phyloP scores from a whole-genome alignment of 2,113 vertebrate genomes.

The Trichechus manatus region DNA sequence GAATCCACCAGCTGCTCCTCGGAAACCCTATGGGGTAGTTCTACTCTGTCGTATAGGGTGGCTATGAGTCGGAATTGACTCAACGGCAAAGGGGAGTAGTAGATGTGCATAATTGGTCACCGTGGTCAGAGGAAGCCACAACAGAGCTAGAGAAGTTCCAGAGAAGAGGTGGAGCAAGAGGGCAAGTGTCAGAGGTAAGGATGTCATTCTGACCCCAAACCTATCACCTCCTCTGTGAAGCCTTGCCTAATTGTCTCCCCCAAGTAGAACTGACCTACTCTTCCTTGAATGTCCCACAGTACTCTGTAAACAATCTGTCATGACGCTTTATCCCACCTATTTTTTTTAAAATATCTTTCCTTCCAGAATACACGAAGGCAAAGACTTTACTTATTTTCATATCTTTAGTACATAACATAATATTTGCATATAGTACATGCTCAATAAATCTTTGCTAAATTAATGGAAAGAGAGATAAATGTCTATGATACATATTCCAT shows the following conservation, averaged over 20 bases:
- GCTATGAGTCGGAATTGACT: too few relatives aligned
- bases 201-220: neutral
- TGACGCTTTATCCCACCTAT: neutral
- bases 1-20: too few relatives aligned
- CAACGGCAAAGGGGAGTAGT: too few relatives aligned
- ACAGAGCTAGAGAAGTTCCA: neutral
- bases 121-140: neutral
- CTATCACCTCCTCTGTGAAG: neutral
- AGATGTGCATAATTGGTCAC: neutral
- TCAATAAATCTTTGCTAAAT: neutral
- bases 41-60: too few relatives aligned
- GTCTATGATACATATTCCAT: neutral
- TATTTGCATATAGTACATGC: too few relatives aligned
- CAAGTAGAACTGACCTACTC: neutral
- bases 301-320: neutral
- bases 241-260: neutral
- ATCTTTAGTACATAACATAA: neutral
- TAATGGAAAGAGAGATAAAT: neutral
- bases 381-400: neutral
- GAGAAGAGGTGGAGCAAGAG: neutral
- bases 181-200: neutral
- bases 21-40: too few relatives aligned
- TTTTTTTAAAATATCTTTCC: neutral
- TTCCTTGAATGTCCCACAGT: neutral
- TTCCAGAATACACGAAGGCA: neutral